Conservation (phyloP, 53 echinoderm and acorn worm species). For the Temnopleurus reevesii region DNA sequence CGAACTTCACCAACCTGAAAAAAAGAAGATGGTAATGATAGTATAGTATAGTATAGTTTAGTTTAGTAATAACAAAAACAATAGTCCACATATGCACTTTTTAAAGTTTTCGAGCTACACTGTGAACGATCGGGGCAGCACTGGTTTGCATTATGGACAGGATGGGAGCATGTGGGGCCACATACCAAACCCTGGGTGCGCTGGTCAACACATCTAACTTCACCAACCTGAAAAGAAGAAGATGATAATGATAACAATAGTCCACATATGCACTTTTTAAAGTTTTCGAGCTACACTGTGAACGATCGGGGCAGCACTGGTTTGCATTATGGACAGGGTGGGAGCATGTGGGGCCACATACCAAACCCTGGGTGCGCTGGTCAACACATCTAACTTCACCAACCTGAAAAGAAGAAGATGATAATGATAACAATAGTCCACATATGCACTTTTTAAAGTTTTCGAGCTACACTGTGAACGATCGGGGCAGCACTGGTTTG, state of each 20-base stretch:
- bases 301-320: constrained; percentile 85
- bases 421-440: background rate
- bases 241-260: background rate
- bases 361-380: constrained; percentile 45
- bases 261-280: too few relatives aligned
- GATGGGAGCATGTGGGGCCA: constrained; percentile 72
- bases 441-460: too few relatives aligned
- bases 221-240: constrained; percentile 58
- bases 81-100: too few relatives aligned
- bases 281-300: too few relatives aligned
- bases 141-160: constrained; percentile 63
- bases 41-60: too few relatives aligned
- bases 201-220: constrained; percentile 60
- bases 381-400: constrained; percentile 69
- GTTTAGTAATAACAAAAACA: background rate
- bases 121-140: constrained; percentile 82
- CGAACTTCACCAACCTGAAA: constrained; percentile 67
- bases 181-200: constrained; percentile 62
- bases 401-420: constrained; percentile 16
- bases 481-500: constrained; percentile 82
- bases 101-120: too few relatives aligned
- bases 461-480: constrained; percentile 79
- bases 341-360: constrained; percentile 67
- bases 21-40: background rate
- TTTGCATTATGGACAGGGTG: constrained; percentile 70